Percentiles rank a stretch among this genome's conserved stretches.
Conservation (phyloP, 1,140 invertebrate genomes). For the Hylaeus anthracinus region DNA sequence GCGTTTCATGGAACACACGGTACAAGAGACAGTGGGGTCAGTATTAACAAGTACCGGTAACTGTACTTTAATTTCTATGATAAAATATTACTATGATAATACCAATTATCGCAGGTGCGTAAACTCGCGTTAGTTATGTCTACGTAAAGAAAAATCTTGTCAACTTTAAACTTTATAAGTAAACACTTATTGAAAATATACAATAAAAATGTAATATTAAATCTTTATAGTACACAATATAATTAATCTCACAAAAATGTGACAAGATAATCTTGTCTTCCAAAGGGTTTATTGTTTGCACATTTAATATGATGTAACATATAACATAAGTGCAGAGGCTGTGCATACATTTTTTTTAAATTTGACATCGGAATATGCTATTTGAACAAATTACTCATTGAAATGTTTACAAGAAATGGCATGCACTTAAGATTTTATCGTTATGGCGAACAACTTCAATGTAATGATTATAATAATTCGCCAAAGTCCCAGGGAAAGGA, state of each 20-base stretch:
- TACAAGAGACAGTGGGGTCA: constrained; percentile 77
- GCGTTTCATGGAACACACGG: constrained; percentile 81
- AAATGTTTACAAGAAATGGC: constrained; percentile 38
- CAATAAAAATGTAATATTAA: constrained; percentile 8
- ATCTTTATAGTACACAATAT: not conserved
- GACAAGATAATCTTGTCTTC: constrained; percentile 29
- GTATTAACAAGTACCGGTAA: constrained; percentile 60
- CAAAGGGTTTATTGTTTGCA: constrained; percentile 59
- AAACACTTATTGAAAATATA: not conserved
- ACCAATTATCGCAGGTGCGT: constrained; percentile 9
- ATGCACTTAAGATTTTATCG: constrained; percentile 43
- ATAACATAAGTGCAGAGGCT: constrained; percentile 43
- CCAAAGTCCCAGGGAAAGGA: constrained; percentile 28
- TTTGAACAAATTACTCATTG: constrained; percentile 10
- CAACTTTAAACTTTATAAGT: not conserved
- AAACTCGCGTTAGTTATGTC: not conserved
- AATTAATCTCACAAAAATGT: not conserved
- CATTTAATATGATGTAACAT: constrained; percentile 21
- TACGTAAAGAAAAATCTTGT: constrained; percentile 13
- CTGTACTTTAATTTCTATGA: constrained; percentile 28
- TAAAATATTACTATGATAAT: constrained; percentile 3
- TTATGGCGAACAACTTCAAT: constrained; percentile 11
- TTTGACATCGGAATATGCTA: constrained; percentile 17
- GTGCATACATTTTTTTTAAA: constrained; percentile 21
- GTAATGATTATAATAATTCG: constrained; percentile 34